Evolutionary conservation across 2,888 invertebrate species (phyloP), one percentile per base, ranked within the genome.

Genomic region (Halocaridina rubra): DNA sequence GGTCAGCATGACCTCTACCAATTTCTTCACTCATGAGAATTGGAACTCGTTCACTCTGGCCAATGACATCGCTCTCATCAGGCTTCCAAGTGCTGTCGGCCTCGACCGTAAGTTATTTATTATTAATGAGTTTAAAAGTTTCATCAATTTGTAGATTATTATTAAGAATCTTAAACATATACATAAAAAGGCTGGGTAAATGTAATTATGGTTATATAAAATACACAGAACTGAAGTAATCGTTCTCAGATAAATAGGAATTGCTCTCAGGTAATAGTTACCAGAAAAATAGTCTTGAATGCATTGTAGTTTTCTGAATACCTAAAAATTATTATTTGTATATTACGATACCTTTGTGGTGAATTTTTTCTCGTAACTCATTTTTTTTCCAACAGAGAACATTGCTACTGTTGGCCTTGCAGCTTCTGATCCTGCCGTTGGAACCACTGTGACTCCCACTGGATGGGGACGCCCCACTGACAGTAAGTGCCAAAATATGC

Each of bases 31-130:
- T 32, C 82, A 82, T 33, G 77, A 76, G 32, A 22, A 82, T 59
- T 82, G 67, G 67, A 57, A 71, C 77, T 22, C 67, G 27, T 53
- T 39, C 71, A 19, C 27, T 2, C 39, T 82, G 27, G 33, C 32
- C n/a, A 78, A 78, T 29, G 82, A 82, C 29, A 39, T 82, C 27
- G 53, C 82, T 22, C n/a, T 78, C 32, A 71, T 82, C 59, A 69
- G 46, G 24, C 78, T 82, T 53, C 82, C 82, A 19, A 53, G 29
- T 2, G 32, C 77, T 2, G 77, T 82, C 13, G 19, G 29, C 3
- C 71, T 78, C 27, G 71, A 69, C 33, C 27, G 80, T 80, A 32
- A 71, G 39, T n/a, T n/a, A n/a, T n/a, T n/a, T n/a, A n/a, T n/a
- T n/a, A n/a, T n/a, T n/a, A n/a, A n/a, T n/a, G n/a, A n/a, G n/a